Evolutionary conservation across 2,797 vertebrate genomes (phyloP), one percentile per base, ranked within the genome.

Genomic region (Ptychadena robeensis): DNA sequence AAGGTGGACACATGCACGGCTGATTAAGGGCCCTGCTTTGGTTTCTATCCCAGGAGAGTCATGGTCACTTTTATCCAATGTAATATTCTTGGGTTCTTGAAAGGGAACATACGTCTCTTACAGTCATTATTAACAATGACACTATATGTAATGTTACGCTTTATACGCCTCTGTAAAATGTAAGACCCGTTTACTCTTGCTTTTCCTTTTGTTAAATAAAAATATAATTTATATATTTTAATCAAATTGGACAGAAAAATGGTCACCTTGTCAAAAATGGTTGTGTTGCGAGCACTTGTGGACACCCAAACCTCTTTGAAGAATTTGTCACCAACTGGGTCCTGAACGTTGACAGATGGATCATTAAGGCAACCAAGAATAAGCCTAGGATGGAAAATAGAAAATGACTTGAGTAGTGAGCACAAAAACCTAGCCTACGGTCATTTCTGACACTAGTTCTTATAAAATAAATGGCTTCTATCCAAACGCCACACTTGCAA

Each of bases 251-350:
- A 48, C 9, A 57, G 18, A 31, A 44, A 64, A 38, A 81, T 48
- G 35, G 53, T 70, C 68, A 99, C 98, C 93, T 93, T 95, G 86
- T 98, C 96, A 73, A 97, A 99, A 89, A 98, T 96, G 77, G 95
- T 94, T 88, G 96, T 96, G 37, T 99, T 99, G 44, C 96, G 93
- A 57, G 95, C 94, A 8, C 93, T 92, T 0, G 95, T 98, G 64
- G 95, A 80, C 91, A 98, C 92, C 98, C 98, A 99, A 57, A 98
- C 92, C 78, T 98, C 96, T 89, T 99, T 98, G 89, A 98, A 99
- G 94, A 99, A 99, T 10, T 91, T 95, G 86, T 99, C 96, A 53
- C 95, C 96, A 88, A 98, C 82, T 0, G 98, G 97, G 89, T 99
- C 98, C 0, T 94, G 94, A 83, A 98, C 89, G 11, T 97, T 90